These are phyloP conservation scores for Rhodinocichla rosea DNA, from an alignment of 2,113 vertebrate species.

Conservation along the genomic window DNA sequence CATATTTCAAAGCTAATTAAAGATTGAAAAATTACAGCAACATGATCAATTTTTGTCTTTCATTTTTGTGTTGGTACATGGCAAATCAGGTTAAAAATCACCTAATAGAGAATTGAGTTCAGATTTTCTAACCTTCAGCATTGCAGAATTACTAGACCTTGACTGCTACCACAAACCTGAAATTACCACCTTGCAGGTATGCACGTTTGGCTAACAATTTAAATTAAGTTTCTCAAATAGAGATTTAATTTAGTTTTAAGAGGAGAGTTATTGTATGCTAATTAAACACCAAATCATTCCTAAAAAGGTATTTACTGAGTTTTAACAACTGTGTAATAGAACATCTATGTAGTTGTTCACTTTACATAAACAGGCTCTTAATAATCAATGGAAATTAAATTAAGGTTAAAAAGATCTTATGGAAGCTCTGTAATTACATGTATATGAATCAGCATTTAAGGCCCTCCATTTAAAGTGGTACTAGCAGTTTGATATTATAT, in stretches of 20 bases:
- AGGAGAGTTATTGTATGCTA: slow-evolving; percentile 26
- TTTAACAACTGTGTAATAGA: slow-evolving; percentile 13
- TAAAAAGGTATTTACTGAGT: slow-evolving; percentile 37
- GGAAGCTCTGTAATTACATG: neutral
- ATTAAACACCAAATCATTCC: slow-evolving; percentile 52
- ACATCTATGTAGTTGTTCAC: neutral
- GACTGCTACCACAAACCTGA: neutral
- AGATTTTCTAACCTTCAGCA: neutral
- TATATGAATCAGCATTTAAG: slow-evolving; percentile 5
- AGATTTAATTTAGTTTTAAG: slow-evolving; percentile 62
- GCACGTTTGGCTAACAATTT: slow-evolving; percentile 30
- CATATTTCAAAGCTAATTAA: neutral
- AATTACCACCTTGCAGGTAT: slow-evolving; percentile 31
- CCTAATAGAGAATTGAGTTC: neutral
- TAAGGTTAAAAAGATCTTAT: neutral
- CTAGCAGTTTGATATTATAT: neutral
- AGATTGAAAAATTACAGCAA: neutral
- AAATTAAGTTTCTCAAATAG: slow-evolving; percentile 47
- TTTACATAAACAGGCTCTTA: neutral
- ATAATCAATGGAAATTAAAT: slow-evolving; percentile 42
- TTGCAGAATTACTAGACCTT: neutral
- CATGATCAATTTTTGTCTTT: neutral
- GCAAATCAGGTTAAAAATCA: neutral
- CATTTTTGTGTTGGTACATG: neutral
- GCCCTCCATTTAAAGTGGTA: neutral